Percentiles rank a stretch among this genome's conserved stretches.
Conservation (phyloP, 2,113 vertebrate genomes). For the Pituophis catenifer region DNA sequence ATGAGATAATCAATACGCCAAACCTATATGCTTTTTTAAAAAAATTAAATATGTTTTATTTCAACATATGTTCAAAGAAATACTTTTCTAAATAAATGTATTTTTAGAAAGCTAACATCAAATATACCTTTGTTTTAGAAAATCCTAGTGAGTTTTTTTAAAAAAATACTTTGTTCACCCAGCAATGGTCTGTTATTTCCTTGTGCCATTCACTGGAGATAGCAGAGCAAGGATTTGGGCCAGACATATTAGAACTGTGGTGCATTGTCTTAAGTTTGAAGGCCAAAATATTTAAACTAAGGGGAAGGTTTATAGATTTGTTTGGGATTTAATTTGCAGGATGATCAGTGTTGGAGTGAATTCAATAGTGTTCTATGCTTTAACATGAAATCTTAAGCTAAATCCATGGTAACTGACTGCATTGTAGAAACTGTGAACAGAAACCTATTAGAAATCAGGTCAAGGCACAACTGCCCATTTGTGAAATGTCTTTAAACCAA, state of each 20-base stretch:
- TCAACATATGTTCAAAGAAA: not conserved
- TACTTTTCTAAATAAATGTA: not conserved
- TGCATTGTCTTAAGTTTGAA: not conserved
- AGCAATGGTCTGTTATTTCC: not conserved
- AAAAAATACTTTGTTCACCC: not conserved
- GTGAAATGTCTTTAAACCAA: constrained; percentile 79
- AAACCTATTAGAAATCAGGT: constrained; percentile 45
- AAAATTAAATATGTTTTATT: not conserved
- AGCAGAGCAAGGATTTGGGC: not conserved
- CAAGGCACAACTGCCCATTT: constrained; percentile 67
- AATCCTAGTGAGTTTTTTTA: not conserved
- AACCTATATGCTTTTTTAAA: not conserved
- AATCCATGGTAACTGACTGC: not conserved
- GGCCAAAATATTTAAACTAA: not conserved
- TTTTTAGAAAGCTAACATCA: not conserved
- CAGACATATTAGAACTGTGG: not conserved
- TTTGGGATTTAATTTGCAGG: not conserved
- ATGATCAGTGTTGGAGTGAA: not conserved
- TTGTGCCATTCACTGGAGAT: not conserved
- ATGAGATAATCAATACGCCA: not conserved
- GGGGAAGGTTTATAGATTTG: not conserved
- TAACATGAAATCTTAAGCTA: not conserved
- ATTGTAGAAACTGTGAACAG: not conserved
- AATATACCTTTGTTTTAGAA: not conserved
- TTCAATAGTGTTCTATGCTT: not conserved